Conservation (phyloP, 2,113 vertebrate species). For the Sinosuthora webbiana region DNA sequence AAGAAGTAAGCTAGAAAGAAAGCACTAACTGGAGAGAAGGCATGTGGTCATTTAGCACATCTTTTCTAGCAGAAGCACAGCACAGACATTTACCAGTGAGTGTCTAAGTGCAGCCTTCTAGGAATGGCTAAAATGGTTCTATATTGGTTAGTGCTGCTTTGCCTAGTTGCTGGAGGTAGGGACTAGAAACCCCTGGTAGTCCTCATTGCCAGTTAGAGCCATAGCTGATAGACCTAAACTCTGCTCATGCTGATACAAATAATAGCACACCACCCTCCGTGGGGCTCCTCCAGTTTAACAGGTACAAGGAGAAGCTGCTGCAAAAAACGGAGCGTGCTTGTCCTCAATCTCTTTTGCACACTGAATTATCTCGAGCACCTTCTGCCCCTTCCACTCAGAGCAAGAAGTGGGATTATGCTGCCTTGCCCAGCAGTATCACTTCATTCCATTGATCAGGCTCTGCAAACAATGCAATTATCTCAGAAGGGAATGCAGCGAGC, state of each 20-base stretch:
- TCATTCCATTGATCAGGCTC: constrained; percentile 2
- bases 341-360: background rate
- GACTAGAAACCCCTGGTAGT: background rate
- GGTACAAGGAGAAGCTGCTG: background rate
- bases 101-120: background rate
- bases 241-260: background rate
- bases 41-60: background rate
- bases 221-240: background rate
- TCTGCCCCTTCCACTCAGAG: background rate
- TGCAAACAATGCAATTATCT: constrained; percentile 74
- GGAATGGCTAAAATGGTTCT: background rate
- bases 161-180: background rate
- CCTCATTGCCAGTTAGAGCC: background rate
- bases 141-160: background rate
- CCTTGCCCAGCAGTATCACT: background rate
- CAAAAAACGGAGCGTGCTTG: background rate
- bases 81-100: background rate
- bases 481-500: constrained; percentile 58
- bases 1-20: background rate
- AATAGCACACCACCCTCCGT: background rate
- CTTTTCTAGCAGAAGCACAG: background rate
- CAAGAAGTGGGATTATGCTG: background rate
- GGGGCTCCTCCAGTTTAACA: background rate
- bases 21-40: background rate
- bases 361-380: background rate